Base-by-base conservation (phyloP, 1,140 invertebrate genomes). In the Drosophila novamexicana region DNA sequence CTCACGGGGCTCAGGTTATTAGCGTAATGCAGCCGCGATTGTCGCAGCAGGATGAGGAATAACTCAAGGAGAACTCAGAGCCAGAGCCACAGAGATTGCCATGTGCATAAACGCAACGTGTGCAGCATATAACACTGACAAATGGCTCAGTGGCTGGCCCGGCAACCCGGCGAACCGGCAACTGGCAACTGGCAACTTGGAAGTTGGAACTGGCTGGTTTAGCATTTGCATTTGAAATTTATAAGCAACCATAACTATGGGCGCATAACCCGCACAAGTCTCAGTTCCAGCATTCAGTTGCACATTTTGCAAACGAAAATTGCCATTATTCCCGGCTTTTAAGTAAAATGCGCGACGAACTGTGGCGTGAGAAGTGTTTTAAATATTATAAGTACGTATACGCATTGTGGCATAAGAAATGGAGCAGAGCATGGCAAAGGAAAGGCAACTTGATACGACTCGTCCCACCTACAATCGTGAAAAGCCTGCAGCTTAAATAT, bases 161-260 rank as follows among this genome's bases (percentile, higher is more conserved):
- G 63, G 45, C 58, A 50, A 74, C 18, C 18, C 18, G 18, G 18
- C 18, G 18, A 18, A 18, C 18, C 18, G 18, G 18, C 18, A 18
- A 18, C 18, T 18, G 18, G 18, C 18, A 40, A 50, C 62, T 57
- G 40, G 58, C 52, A 57, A 63, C 52, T 49, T 12, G 52, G 22
- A 47, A 52, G 45, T 57, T 10, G 40, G 6, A 75, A 75, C 71
- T 80, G 65, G 72, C 75, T 81, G 78, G 75, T 61, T 76, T 57
- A 82, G 79, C 79, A 83, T 88, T 74, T 86, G 82, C 82, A 83
- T 88, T 79, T 74, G 50, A 88, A 82, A 88, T 86, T 86, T 86
- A 88, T 86, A 86, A 86, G 76, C 79, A 58, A 65, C 72, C 76
- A 82, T 88, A 88, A 88, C 83, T 86, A 70, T 78, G 69, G 59